These are phyloP conservation scores for Ara ararauna DNA, from an alignment of 2,797 vertebrate genomes.

Conservation along the genomic window DNA sequence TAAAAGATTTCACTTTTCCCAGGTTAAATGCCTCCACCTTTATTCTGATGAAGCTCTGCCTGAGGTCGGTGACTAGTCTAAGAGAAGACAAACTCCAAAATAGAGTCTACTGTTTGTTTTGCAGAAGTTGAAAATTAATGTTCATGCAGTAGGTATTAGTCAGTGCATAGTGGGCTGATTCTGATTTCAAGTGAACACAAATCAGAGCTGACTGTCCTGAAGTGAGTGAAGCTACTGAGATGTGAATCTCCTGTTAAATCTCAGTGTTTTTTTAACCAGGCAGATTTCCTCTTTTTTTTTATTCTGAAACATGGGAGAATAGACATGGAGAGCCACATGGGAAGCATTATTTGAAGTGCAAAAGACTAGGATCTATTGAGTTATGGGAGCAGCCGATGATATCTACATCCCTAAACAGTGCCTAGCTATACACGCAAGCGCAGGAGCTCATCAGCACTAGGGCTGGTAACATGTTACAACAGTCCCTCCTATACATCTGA, in stretches of 20 bases:
- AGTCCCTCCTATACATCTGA: not conserved
- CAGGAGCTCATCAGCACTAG: not conserved
- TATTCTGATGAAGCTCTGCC: not conserved
- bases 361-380: not conserved
- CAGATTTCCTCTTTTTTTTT: not conserved
- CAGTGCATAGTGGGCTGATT: not conserved
- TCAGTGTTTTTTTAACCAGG: not conserved
- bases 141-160: not conserved
- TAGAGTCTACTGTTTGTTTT: not conserved
- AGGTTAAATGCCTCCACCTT: not conserved
- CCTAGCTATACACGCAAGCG: not conserved
- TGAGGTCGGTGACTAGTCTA: not conserved
- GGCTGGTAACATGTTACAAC: not conserved
- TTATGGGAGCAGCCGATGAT: not conserved
- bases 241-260: not conserved
- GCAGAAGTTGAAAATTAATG: conserved; percentile 22
- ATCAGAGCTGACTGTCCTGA: conserved; percentile 12
- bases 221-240: not conserved
- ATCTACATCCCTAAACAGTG: not conserved
- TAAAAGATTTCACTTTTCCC: not conserved
- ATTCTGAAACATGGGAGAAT: not conserved
- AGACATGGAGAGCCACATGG: not conserved
- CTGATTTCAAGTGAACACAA: not conserved
- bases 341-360: not conserved
- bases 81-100: not conserved